Base-by-base conservation (phyloP, 1,140 invertebrate species). In the Caerostris darwini region DNA sequence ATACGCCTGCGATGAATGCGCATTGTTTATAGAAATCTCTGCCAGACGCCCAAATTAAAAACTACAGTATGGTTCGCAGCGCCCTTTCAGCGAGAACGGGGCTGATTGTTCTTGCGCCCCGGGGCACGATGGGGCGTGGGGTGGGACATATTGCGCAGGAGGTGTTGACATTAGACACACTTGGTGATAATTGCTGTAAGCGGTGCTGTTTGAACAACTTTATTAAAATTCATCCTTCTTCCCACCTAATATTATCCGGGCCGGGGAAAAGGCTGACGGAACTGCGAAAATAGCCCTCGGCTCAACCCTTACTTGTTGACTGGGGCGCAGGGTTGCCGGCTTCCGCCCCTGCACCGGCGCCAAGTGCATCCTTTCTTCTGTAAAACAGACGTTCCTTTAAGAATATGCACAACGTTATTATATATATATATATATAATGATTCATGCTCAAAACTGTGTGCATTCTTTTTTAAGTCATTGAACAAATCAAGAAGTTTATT, bases 131-230 rank as follows among this genome's bases (percentile, higher is more conserved):
- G 7, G 87, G 34, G 53, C 10, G 5, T 17, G 57, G 5, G 50
- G 57, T 14, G 34, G 50, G 90, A 81, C 81, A 85, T 85, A 92
- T 92, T 85, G 77, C 50, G 90, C 19, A 57, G 83, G 50, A 53
- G 83, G 5, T 93, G 92, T 93, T 93, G 92, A 93, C 92, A 93
- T 71, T 85, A 61, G 58, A 93, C 82, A 93, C 91, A 93, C 92
- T 59, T 59, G 82, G 61, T 93, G 92, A 69, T 93, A 93, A 93
- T 93, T 93, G 92, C 92, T 93, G 92, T 93, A 93, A 93, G 92
- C 92, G 92, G 92, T 59, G 92, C 7, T 93, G 50, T 93, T 93
- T 93, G 92, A 93, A 87, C 61, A 87, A 93, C 92, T 93, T 93
- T 93, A 93, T 93, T 93, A 93, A 93, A 93, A 93, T 93, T 93